Base-by-base conservation (phyloP, 2,888 invertebrate genomes). In the Tetragonula carbonaria region DNA sequence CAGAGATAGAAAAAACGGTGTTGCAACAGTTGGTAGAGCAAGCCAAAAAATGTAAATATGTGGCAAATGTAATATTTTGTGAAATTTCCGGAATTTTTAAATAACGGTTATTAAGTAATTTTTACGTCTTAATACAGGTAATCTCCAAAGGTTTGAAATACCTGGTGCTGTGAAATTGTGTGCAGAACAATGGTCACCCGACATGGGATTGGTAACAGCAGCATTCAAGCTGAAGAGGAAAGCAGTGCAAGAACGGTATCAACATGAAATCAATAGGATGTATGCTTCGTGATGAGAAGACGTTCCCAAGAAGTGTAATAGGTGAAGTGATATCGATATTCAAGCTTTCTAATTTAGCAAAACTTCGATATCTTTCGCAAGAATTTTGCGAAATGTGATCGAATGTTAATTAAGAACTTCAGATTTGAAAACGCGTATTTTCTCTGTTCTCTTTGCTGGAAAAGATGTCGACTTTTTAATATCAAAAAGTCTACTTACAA, bases 171-270 rank as follows among this genome's bases (percentile, higher is more conserved):
- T 99, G 78, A 97, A 97, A 94, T 95, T 99, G 80, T 98, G 98
- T 94, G 96, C 97, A 74, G 99, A 99, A 92, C 97, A 98, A 84
- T 99, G 99, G 99, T 98, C 99, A 0, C 99, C 99, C 0, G 99
- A 99, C 94, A 98, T 97, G 96, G 99, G 99, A 79, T 96, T 99
- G 71, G 98, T 99, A 16, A 99, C 99, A 55, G 99, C 99, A 88
- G 99, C 99, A 77, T 98, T 99, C 95, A 99, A 99, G 95, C 96
- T 99, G 94, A 99, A 99, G 95, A 96, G 99, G 93, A 99, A 98
- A 96, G 98, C 98, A 95, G 99, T 99, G 91, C 98, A 99, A 95
- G 98, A 98, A 89, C 96, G 97, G 91, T 99, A 99, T 96, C 97
- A 98, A 95, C 97, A 97, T 90, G 98, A 98, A 95, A 98, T 99